phyloP scores from a whole-genome alignment of 2,797 vertebrate species.

The Microctenopoma stevenorrisi region DNA sequence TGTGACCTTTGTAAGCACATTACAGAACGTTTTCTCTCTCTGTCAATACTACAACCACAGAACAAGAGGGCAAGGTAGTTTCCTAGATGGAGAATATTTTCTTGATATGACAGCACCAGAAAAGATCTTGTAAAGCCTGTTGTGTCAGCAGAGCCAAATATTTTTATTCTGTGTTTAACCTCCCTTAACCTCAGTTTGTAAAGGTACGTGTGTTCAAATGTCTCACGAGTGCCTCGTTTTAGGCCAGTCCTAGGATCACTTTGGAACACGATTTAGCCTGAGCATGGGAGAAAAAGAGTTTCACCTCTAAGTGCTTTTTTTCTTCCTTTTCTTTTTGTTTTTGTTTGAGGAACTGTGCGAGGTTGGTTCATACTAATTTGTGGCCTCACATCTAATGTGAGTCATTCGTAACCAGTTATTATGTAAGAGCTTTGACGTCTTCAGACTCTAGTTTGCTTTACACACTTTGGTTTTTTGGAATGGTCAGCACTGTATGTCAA shows the following conservation, averaged over 20 bases:
- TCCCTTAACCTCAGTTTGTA: conserved; percentile 40
- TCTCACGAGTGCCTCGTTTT: conserved; percentile 62
- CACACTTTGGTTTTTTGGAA: conserved; percentile 87
- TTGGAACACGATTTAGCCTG: conserved; percentile 80
- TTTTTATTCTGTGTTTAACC: conserved; percentile 16
- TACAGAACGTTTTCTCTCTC: conserved; percentile 38
- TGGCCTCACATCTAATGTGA: conserved; percentile 74
- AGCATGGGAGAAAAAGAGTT: conserved; percentile 67
- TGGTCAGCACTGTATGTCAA: conserved; percentile 81
- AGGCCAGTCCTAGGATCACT: conserved; percentile 59
- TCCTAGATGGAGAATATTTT: conserved; percentile 22
- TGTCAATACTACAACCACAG: conserved; percentile 31
- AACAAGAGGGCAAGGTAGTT: conserved; percentile 32
- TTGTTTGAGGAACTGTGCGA: conserved; percentile 74
- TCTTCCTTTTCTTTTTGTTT: conserved; percentile 62
- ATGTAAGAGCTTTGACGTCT: conserved; percentile 66
- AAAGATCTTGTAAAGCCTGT: conserved; percentile 38
- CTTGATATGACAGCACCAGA: conserved; percentile 35
- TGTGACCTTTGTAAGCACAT: conserved; percentile 39
- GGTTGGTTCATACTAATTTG: conserved; percentile 78
- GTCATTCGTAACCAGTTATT: conserved; percentile 55
- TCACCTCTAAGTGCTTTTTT: conserved; percentile 80
- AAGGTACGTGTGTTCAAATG: conserved; percentile 65
- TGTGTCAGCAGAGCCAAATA: conserved; percentile 12
- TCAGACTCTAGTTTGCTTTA: conserved; percentile 75